These are phyloP conservation scores for Gryllus bimaculatus DNA, from an alignment of 1,140 invertebrate genomes.

Conservation along the genomic window DNA sequence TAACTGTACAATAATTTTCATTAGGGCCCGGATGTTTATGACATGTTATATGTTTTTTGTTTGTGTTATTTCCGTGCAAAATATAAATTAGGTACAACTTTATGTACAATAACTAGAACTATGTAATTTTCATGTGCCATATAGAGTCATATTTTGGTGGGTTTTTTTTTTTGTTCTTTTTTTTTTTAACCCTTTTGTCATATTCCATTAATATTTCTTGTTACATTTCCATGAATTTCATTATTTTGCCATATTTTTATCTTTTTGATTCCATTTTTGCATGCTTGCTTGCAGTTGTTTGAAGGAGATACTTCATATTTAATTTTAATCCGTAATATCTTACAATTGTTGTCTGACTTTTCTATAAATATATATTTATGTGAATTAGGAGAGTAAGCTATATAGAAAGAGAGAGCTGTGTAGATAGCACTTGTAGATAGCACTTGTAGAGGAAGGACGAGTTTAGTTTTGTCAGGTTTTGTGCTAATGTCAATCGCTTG, in stretches of 20 bases:
- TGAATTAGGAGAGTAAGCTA: neutral
- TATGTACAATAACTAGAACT: neutral
- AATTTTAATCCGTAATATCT: neutral
- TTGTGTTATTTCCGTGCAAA: neutral
- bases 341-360: neutral
- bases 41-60: neutral
- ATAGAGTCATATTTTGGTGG: neutral
- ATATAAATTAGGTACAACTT: neutral
- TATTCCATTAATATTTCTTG: neutral
- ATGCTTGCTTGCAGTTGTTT: neutral
- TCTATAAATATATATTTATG: neutral
- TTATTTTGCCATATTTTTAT: neutral
- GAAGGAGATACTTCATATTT: neutral
- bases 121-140: neutral
- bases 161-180: no score
- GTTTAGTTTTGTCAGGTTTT: no score
- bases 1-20: neutral
- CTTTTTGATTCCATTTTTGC: neutral
- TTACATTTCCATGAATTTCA: neutral
- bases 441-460: no score
- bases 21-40: neutral
- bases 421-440: no score
- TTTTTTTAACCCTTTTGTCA: neutral
- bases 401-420: no score
- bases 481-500: no score